A percentile compares a stretch with the other conserved stretches of the same genome.
Conservation (phyloP, 2,888 invertebrate species). For the Heliconius sara region DNA sequence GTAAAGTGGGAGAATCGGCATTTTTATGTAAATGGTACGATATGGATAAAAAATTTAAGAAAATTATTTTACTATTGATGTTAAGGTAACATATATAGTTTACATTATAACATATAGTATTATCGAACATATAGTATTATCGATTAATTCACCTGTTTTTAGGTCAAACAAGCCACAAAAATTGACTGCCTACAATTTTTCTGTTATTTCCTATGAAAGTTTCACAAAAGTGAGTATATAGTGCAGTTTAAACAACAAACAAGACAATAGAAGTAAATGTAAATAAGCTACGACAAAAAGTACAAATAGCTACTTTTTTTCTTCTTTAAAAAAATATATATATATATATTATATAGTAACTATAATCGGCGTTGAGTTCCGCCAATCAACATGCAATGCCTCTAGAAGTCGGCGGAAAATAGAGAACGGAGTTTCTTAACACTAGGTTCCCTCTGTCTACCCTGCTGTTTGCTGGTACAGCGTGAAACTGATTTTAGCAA, state of each 20-base stretch:
- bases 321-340: no score
- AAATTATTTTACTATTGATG: slow-evolving; percentile 63
- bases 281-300: neutral
- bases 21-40: slow-evolving; percentile 67
- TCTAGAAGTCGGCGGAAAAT: no score
- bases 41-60: slow-evolving; percentile 65
- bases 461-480: no score
- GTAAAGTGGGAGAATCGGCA: slow-evolving; percentile 63
- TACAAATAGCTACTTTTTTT: no score
- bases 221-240: slow-evolving; percentile 66
- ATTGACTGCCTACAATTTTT: slow-evolving; percentile 74
- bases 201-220: slow-evolving; percentile 68
- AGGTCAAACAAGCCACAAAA: slow-evolving; percentile 64
- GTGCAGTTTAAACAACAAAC: neutral
- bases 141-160: slow-evolving; percentile 47
- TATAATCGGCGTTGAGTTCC: no score
- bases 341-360: no score
- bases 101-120: neutral
- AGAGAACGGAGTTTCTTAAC: no score
- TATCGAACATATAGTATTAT: neutral
- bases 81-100: slow-evolving; percentile 58
- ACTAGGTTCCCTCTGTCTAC: no score
- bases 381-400: no score
- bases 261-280: neutral
- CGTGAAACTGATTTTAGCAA: no score